Evolutionary conservation across 2,113 vertebrate genomes (phyloP).

Genomic region (Ceyx margarethae): DNA sequence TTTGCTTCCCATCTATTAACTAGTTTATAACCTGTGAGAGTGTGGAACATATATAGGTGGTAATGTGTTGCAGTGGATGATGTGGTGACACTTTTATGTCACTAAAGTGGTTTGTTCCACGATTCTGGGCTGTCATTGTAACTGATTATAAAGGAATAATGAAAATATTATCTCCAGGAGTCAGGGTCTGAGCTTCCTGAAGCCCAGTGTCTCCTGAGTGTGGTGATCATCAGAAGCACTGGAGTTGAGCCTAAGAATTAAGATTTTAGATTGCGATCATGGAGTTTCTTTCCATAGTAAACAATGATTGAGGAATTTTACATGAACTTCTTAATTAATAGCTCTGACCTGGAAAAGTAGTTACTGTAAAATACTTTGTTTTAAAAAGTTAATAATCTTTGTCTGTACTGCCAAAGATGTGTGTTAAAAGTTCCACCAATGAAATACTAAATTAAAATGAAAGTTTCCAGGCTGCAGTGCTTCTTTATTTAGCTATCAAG

Average conservation of each 20-base stretch:
- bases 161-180: not conserved
- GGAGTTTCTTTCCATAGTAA: not conserved
- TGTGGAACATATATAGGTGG: not conserved
- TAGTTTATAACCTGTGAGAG: not conserved
- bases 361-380: not conserved
- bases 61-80: not conserved
- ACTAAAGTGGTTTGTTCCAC: not conserved
- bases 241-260: not conserved
- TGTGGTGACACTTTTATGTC: not conserved
- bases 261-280: not conserved
- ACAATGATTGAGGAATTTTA: not conserved
- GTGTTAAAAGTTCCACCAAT: not conserved
- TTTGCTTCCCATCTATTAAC: not conserved
- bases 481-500: slow-evolving; percentile 14
- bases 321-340: not conserved
- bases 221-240: not conserved
- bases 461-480: not conserved
- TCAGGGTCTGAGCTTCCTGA: not conserved
- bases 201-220: not conserved
- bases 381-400: not conserved
- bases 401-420: not conserved
- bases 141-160: not conserved
- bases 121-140: not conserved
- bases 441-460: not conserved
- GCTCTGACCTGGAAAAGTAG: not conserved